These are phyloP conservation scores for Vidua chalybeata DNA, from an alignment of 2,113 vertebrate genomes.

Conservation along the genomic window DNA sequence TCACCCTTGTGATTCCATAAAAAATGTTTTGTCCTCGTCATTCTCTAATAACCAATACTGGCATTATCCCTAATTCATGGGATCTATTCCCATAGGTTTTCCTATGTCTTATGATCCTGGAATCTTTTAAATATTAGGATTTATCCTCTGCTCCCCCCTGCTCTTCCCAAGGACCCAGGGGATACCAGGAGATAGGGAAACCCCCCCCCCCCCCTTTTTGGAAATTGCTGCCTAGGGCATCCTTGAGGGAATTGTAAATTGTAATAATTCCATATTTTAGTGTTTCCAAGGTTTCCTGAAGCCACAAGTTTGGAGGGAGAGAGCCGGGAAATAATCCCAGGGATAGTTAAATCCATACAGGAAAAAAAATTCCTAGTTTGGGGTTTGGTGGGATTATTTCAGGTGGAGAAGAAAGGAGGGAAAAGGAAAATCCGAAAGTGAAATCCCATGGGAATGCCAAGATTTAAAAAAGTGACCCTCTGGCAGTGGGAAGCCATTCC, in stretches of 20 bases:
- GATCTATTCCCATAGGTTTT: not conserved
- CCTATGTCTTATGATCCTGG: not conserved
- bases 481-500: not conserved
- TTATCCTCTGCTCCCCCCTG: not conserved
- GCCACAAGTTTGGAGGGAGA: not conserved
- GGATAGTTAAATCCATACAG: not conserved
- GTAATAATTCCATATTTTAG: not conserved
- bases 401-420: not conserved
- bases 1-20: not conserved
- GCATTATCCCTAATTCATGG: not conserved
- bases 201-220: not conserved
- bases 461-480: not conserved
- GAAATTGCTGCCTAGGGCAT: not conserved
- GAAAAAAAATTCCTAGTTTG: not conserved
- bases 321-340: not conserved
- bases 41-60: not conserved
- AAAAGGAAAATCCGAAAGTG: not conserved
- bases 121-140: not conserved
- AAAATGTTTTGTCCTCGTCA: not conserved
- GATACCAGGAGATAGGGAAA: not conserved
- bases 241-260: not conserved
- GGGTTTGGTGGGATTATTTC: not conserved
- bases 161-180: not conserved
- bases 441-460: not conserved
- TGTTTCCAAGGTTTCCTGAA: not conserved